Evolutionary conservation across 2,113 vertebrate genomes (phyloP).

Genomic region (Ceuthmochares aereus): DNA sequence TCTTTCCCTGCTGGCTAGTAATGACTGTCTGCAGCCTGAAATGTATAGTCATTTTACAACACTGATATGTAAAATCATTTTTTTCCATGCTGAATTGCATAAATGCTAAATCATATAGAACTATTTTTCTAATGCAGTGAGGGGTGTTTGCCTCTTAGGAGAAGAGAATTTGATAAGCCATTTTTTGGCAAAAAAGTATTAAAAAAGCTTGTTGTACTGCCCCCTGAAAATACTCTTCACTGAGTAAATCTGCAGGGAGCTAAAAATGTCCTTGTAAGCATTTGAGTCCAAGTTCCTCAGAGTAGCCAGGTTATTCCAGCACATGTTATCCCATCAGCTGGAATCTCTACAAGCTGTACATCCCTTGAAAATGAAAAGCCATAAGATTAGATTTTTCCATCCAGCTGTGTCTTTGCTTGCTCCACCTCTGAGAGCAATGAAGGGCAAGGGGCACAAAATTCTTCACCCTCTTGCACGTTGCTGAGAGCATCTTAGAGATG

Average conservation of each 20-base stretch:
- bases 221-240: background rate
- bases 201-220: background rate
- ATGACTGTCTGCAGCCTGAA: background rate
- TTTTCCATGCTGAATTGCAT: background rate
- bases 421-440: background rate
- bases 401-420: background rate
- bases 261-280: background rate
- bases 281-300: background rate
- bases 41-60: background rate
- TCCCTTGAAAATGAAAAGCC: background rate
- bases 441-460: background rate
- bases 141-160: background rate
- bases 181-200: background rate
- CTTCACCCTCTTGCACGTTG: background rate
- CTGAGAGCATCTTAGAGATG: too few relatives aligned
- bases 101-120: background rate
- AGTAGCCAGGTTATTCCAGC: background rate
- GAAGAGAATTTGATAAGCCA: background rate
- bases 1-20: background rate
- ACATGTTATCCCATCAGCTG: background rate
- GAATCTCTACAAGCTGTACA: background rate
- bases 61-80: background rate
- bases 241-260: background rate
- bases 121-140: background rate
- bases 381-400: background rate